phyloP scores from a whole-genome alignment of 2,888 invertebrate genomes.

The Coenonympha arcania region DNA sequence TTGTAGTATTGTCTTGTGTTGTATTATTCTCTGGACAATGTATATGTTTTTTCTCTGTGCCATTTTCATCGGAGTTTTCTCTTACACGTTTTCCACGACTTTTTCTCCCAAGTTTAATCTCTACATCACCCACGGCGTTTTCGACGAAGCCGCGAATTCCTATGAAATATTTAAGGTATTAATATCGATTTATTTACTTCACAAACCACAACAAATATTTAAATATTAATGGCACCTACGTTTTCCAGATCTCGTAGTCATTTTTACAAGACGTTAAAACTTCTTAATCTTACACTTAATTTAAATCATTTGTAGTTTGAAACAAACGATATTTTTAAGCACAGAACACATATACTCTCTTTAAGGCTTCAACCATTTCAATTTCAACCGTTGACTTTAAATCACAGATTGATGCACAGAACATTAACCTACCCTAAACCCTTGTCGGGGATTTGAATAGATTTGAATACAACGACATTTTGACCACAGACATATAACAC shows the following conservation, averaged over 20 bases:
- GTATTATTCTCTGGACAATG: conserved; percentile 46
- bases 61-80: conserved; percentile 35
- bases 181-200: too few relatives aligned
- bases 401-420: too few relatives aligned
- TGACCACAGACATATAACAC: too few relatives aligned
- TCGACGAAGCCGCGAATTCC: conserved; percentile 50
- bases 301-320: too few relatives aligned
- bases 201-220: neutral
- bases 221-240: conserved; percentile 41
- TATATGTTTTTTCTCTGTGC: conserved; percentile 40
- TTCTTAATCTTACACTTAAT: neutral
- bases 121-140: conserved; percentile 27
- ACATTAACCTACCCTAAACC: too few relatives aligned
- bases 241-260: conserved; percentile 66
- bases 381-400: too few relatives aligned
- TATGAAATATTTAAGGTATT: conserved; percentile 33
- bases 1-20: too few relatives aligned
- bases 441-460: too few relatives aligned
- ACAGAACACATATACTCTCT: too few relatives aligned
- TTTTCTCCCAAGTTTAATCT: conserved; percentile 40
- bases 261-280: conserved; percentile 28
- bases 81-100: conserved; percentile 44
- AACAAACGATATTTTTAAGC: too few relatives aligned
- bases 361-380: too few relatives aligned
- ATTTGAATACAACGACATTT: too few relatives aligned